phyloP scores from a whole-genome alignment of 2,797 vertebrate genomes.

The Otolemur crassicaudatus region DNA sequence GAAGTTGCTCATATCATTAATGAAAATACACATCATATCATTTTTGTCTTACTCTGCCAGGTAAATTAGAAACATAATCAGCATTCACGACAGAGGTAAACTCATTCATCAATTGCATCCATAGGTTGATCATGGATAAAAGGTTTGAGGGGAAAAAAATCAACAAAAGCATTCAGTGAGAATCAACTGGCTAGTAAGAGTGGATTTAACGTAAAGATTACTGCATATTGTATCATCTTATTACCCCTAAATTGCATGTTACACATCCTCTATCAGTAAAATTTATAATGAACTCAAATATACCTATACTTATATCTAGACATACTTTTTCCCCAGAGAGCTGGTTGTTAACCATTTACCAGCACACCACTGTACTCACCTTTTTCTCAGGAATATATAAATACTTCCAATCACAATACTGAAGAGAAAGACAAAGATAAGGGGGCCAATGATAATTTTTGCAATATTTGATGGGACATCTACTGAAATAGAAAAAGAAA shows the following conservation, averaged over 20 bases:
- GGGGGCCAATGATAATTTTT: conserved; percentile 93
- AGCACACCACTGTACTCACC: conserved; percentile 85
- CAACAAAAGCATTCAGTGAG: neutral
- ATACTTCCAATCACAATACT: conserved; percentile 89
- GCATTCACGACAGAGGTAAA: neutral
- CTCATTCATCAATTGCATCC: neutral
- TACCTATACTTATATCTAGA: neutral
- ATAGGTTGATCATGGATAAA: neutral
- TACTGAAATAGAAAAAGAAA: conserved; percentile 79
- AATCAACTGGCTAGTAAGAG: neutral
- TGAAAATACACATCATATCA: neutral
- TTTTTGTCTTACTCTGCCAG: neutral
- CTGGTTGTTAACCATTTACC: neutral
- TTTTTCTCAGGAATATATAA: conserved; percentile 94
- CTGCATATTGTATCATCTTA: accelerated
- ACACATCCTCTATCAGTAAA: neutral
- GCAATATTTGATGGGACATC: conserved; percentile 89
- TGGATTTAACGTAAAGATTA: neutral
- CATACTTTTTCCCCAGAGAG: neutral
- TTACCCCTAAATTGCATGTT: neutral
- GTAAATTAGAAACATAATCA: neutral
- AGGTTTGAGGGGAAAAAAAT: neutral
- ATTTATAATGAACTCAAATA: neutral
- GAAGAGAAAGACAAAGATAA: conserved; percentile 93
- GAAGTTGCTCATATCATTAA: neutral